Evolutionary conservation across 2,113 vertebrate genomes (phyloP).

Genomic region (Aptenodytes patagonicus): DNA sequence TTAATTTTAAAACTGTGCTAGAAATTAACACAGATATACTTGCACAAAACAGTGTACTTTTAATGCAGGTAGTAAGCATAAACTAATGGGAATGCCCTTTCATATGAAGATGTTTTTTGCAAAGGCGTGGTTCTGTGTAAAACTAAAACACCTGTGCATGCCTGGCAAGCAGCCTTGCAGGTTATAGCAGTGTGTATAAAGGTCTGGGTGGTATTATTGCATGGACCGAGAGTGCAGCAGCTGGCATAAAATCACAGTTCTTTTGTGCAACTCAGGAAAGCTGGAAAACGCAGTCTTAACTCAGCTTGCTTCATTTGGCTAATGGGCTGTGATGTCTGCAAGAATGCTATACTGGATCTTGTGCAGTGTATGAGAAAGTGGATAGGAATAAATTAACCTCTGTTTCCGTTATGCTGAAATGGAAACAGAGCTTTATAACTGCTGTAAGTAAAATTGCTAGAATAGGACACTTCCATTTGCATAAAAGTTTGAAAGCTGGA

Average conservation of each 20-base stretch:
- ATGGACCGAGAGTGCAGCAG: not conserved
- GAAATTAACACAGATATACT: not conserved
- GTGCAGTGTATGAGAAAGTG: not conserved
- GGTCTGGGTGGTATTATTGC: not conserved
- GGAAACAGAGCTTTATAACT: not conserved
- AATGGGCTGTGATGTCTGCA: not conserved
- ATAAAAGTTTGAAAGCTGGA: not conserved
- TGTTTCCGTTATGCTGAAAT: not conserved
- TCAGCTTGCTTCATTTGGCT: not conserved
- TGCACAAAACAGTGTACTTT: not conserved
- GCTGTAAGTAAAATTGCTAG: not conserved
- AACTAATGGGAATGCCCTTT: not conserved
- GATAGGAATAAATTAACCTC: not conserved
- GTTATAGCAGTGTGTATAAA: accelerated
- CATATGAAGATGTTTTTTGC: not conserved
- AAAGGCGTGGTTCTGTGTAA: not conserved
- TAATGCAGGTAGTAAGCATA: not conserved
- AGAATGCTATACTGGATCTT: not conserved
- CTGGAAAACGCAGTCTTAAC: not conserved
- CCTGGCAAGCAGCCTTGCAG: not conserved
- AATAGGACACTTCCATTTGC: not conserved
- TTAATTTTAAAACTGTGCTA: not conserved
- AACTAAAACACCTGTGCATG: not conserved
- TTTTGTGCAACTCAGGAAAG: not conserved
- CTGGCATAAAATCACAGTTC: not conserved